Percentiles rank a stretch among this genome's conserved stretches.
Conservation (phyloP, 23 tunicate genomes). For the Halocynthia aurantium region DNA sequence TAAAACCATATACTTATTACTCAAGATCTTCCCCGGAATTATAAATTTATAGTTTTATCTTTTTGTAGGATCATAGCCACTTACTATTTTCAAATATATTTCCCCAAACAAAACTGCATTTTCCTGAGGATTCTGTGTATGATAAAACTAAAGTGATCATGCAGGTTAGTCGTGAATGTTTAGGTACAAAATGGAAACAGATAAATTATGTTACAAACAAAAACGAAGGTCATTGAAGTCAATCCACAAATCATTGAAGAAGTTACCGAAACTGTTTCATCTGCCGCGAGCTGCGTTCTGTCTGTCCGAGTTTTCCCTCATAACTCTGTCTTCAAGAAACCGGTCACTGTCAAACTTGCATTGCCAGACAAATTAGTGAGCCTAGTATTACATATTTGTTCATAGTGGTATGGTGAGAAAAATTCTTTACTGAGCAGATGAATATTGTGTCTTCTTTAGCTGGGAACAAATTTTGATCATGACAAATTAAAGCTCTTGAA, state of each 20-base stretch:
- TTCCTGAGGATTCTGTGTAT: conserved; percentile 33
- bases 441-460: conserved; percentile 16
- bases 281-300: conserved; percentile 41
- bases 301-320: conserved; percentile 38
- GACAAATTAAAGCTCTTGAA: conserved; percentile 39
- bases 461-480: conserved; percentile 49
- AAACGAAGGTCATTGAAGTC: conserved; percentile 6
- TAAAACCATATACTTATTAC: not conserved
- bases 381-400: not conserved
- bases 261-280: conserved; percentile 3
- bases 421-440: not conserved
- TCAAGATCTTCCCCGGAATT: too few species aligned
- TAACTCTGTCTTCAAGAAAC: conserved; percentile 32
- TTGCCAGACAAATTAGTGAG: conserved; percentile 46
- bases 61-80: conserved; percentile 12
- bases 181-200: not conserved
- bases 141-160: conserved; percentile 31
- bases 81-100: conserved; percentile 31
- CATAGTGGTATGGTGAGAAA: not conserved
- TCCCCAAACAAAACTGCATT: conserved; percentile 30
- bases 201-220: not conserved
- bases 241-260: conserved; percentile 24
- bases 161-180: not conserved
- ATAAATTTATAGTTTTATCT: not conserved
- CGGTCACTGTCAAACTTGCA: conserved; percentile 53